Evolutionary conservation across 2,888 invertebrate genomes (phyloP).

Genomic region (Sepioteuthis lessoniana): DNA sequence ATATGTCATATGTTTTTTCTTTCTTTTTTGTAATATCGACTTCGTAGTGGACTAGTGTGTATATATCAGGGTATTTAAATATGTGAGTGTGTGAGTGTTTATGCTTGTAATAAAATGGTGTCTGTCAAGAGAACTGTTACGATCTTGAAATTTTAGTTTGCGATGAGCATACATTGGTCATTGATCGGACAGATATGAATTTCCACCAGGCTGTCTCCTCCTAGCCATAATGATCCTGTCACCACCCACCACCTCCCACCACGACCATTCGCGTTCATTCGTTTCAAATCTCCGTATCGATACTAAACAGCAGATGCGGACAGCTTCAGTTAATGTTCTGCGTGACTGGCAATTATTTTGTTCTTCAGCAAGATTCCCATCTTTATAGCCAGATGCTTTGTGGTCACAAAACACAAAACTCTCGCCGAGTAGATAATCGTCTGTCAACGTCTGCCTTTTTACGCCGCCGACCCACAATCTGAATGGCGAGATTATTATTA

Average conservation of each 20-base stretch:
- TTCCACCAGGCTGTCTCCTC: not conserved
- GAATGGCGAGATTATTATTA: not conserved
- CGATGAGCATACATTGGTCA: not conserved
- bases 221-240: not conserved
- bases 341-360: not conserved
- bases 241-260: not conserved
- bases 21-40: too few species aligned
- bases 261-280: not conserved
- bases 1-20: too few species aligned
- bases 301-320: not conserved
- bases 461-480: slow-evolving; percentile 1
- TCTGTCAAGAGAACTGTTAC: not conserved
- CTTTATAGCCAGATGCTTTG: not conserved
- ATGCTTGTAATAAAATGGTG: not conserved
- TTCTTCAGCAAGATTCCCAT: not conserved
- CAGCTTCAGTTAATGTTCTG: not conserved
- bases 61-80: not conserved
- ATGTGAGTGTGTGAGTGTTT: not conserved
- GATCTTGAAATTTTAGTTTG: not conserved
- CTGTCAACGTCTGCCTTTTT: not conserved
- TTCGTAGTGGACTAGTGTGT: too few species aligned
- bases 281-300: not conserved
- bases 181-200: not conserved
- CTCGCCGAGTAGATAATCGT: not conserved
- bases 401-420: slow-evolving; percentile 6